Conservation (phyloP, 1,140 invertebrate genomes). For the Episyrphus balteatus region DNA sequence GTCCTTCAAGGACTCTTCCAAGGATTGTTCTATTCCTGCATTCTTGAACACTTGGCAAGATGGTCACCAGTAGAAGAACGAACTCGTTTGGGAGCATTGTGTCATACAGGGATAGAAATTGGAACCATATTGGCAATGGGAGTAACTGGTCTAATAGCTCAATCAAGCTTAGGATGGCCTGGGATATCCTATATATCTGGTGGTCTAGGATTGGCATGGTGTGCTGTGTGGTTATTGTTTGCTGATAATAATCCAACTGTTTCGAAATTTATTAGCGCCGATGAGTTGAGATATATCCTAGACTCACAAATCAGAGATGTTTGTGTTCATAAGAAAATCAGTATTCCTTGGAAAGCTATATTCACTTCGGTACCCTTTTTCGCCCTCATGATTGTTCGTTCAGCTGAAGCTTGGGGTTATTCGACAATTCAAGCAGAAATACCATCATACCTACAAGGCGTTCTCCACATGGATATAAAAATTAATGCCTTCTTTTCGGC, state of each 20-base stretch:
- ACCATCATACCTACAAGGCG: slow-evolving; percentile 77
- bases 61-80: slow-evolving; percentile 57
- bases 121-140: slow-evolving; percentile 63
- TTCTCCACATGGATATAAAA: slow-evolving; percentile 70
- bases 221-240: slow-evolving; percentile 48
- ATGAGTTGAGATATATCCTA: slow-evolving; percentile 55
- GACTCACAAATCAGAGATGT: slow-evolving; percentile 16
- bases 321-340: background rate
- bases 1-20: slow-evolving; percentile 65
- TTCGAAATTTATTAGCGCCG: slow-evolving; percentile 44
- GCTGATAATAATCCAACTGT: slow-evolving; percentile 53
- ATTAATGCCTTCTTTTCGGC: slow-evolving; percentile 62
- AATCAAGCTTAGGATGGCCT: slow-evolving; percentile 58
- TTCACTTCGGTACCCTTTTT: slow-evolving; percentile 68
- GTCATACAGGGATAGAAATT: slow-evolving; percentile 53
- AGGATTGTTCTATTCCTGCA: slow-evolving; percentile 65
- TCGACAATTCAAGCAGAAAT: slow-evolving; percentile 87
- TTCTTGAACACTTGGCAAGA: slow-evolving; percentile 66
- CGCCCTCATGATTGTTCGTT: slow-evolving; percentile 71
- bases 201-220: slow-evolving; percentile 46
- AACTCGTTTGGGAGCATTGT: slow-evolving; percentile 45
- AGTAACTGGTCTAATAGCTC: slow-evolving; percentile 50
- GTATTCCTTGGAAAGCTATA: slow-evolving; percentile 59
- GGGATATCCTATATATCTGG: slow-evolving; percentile 69
- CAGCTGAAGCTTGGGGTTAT: slow-evolving; percentile 87